A percentile compares a stretch with the other conserved stretches of the same genome.
These are phyloP conservation scores for Albula goreensis DNA, from an alignment of 2,113 vertebrate genomes.

Conservation along the genomic window DNA sequence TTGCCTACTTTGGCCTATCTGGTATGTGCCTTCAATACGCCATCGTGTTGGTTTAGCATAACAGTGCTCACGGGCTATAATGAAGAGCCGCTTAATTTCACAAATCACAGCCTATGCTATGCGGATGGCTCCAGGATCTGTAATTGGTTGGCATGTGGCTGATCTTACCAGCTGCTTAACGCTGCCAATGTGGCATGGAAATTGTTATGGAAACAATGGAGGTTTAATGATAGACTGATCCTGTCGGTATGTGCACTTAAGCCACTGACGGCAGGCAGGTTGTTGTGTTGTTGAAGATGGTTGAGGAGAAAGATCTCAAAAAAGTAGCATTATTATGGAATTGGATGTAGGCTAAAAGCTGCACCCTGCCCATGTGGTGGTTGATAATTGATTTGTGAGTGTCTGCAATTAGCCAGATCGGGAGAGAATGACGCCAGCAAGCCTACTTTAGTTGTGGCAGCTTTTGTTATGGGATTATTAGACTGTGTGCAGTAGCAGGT, in stretches of 20 bases:
- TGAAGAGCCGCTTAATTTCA: neutral
- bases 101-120: neutral
- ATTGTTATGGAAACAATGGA: neutral
- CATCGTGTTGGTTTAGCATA: neutral
- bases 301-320: neutral
- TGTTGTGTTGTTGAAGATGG: neutral
- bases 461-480: conserved; percentile 40
- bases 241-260: neutral
- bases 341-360: conserved; percentile 3
- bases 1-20: neutral
- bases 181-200: neutral
- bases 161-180: neutral
- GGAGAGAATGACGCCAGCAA: neutral
- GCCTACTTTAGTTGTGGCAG: conserved; percentile 21
- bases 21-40: neutral
- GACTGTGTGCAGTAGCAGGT: conserved; percentile 39
- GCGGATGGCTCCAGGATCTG: neutral
- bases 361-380: neutral
- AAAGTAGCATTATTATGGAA: neutral
- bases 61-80: neutral
- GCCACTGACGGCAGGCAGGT: too few relatives aligned
- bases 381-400: conserved; percentile 41
- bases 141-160: neutral
- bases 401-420: conserved; percentile 15
- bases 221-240: neutral